Percentiles rank a stretch among this genome's conserved stretches.
Evolutionary conservation across 2,888 invertebrate species (phyloP).

Genomic region (Zygothrica quintamaculata): DNA sequence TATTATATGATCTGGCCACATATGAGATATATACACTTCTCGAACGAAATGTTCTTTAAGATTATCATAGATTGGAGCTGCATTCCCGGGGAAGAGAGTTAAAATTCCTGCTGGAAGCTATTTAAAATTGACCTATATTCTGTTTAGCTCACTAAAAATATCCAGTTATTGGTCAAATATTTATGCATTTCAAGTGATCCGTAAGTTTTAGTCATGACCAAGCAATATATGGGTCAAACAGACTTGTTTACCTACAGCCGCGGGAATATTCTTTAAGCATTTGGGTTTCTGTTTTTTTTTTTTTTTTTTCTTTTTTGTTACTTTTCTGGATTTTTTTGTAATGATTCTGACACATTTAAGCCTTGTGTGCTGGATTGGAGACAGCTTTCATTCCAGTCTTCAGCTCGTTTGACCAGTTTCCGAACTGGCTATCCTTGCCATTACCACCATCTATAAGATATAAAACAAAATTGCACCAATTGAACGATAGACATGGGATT

Average conservation of each 20-base stretch:
- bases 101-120: not conserved
- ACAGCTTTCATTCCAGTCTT: slow-evolving; percentile 63
- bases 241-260: slow-evolving; percentile 50
- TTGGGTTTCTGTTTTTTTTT: slow-evolving; percentile 33
- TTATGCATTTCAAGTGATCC: slow-evolving; percentile 32
- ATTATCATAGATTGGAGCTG: no score
- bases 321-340: slow-evolving; percentile 12
- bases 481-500: slow-evolving; percentile 17
- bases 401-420: slow-evolving; percentile 48
- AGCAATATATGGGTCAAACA: slow-evolving; percentile 55
- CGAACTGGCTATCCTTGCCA: slow-evolving; percentile 64
- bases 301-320: not conserved
- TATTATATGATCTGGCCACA: no score
- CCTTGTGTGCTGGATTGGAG: slow-evolving; percentile 17
- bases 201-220: slow-evolving; percentile 32
- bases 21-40: no score
- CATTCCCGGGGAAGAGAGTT: not conserved
- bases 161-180: slow-evolving; percentile 35
- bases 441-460: slow-evolving; percentile 6
- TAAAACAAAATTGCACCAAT: slow-evolving; percentile 15
- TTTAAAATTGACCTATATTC: slow-evolving; percentile 38
- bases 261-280: slow-evolving; percentile 41
- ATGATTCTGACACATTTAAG: slow-evolving; percentile 59
- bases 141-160: slow-evolving; percentile 6
- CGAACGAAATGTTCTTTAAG: no score